Evolutionary conservation across 2,113 vertebrate genomes (phyloP).

Genomic region (Otocyon megalotis): DNA sequence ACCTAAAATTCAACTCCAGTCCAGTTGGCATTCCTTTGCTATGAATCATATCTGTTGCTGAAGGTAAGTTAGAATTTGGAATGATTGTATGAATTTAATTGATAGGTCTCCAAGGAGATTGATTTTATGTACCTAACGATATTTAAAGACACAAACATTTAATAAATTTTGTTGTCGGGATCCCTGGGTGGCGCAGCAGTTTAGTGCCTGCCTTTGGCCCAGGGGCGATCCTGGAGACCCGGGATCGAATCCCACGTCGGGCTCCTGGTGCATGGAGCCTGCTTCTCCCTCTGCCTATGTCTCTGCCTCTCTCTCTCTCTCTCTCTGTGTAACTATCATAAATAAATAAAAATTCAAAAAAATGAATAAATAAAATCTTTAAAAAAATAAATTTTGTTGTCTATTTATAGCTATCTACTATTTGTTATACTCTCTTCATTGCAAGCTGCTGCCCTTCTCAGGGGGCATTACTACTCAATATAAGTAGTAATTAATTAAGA

Average conservation of each 20-base stretch:
- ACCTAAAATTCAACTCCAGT: neutral
- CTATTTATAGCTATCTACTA: neutral
- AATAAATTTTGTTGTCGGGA: neutral
- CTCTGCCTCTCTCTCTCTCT: no score
- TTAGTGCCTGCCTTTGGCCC: no score
- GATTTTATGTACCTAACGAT: neutral
- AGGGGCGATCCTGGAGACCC: no score
- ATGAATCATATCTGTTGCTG: neutral
- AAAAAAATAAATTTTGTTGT: neutral
- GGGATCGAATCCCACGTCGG: no score
- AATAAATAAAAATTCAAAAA: no score
- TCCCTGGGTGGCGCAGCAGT: no score
- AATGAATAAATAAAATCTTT: no score
- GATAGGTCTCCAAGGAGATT: neutral
- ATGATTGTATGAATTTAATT: neutral
- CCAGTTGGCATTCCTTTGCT: neutral
- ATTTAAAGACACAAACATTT: constrained; percentile 29
- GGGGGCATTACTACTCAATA: neutral
- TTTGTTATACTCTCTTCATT: neutral
- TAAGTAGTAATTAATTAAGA: constrained; percentile 63
- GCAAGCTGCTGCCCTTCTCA: neutral
- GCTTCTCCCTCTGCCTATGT: no score
- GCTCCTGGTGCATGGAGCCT: no score
- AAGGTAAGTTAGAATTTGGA: constrained; percentile 10
- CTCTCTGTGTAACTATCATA: no score